Evolutionary conservation across 2,113 vertebrate genomes (phyloP).

Genomic region (Bettongia penicillata): DNA sequence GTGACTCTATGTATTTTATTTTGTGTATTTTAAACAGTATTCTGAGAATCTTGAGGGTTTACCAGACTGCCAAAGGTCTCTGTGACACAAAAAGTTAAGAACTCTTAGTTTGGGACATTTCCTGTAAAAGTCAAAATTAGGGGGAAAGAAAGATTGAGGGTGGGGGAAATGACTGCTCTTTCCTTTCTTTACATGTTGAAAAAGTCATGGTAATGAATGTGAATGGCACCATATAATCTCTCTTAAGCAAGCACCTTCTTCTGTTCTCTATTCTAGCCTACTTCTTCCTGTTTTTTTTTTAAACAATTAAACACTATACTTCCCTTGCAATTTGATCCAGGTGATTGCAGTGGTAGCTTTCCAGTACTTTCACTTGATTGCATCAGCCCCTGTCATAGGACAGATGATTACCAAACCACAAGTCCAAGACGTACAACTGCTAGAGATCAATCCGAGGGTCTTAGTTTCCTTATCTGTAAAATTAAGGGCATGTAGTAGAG

Average conservation of each 20-base stretch:
- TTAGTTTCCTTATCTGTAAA: background rate
- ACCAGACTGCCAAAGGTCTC: background rate
- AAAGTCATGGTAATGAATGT: constrained; percentile 16
- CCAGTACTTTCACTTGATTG: constrained; percentile 39
- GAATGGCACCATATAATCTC: constrained; percentile 7
- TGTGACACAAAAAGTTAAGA: background rate
- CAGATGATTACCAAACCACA: background rate
- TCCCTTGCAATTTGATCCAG: constrained; percentile 32
- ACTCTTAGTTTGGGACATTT: background rate
- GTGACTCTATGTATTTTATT: background rate
- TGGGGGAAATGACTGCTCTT: constrained; percentile 16
- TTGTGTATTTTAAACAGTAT: constrained; percentile 2
- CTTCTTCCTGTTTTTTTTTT: constrained; percentile 10
- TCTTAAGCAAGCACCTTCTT: constrained; percentile 2
- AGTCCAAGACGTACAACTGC: background rate
- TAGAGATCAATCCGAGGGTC: background rate
- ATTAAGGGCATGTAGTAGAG: background rate
- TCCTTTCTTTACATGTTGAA: constrained; percentile 45
- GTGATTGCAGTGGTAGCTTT: background rate
- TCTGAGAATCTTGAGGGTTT: background rate
- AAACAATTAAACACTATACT: background rate
- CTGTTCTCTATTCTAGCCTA: constrained; percentile 18
- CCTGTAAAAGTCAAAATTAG: background rate
- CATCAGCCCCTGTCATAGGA: constrained; percentile 53
- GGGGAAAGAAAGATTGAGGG: background rate